Evolutionary conservation across 2,113 vertebrate genomes (phyloP).

Genomic region (Aegotheles bennettii): DNA sequence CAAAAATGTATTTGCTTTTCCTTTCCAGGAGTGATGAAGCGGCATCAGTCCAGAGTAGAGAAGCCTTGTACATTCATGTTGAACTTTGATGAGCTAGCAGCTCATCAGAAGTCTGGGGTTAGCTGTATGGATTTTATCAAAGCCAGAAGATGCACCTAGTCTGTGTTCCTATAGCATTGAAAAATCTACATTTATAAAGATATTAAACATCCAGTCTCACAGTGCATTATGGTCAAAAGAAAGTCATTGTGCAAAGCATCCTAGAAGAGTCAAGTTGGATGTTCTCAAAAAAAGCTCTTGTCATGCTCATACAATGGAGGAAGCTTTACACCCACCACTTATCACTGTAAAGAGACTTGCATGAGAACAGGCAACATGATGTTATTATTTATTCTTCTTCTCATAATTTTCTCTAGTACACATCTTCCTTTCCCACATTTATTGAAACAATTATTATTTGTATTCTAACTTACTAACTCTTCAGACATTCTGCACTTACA

Average conservation of each 20-base stretch:
- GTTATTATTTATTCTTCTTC: background rate
- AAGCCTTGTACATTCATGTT: background rate
- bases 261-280: background rate
- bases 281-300: background rate
- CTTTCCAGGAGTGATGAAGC: background rate
- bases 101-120: too few relatives aligned
- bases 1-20: background rate
- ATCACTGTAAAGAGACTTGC: background rate
- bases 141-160: background rate
- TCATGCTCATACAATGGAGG: background rate
- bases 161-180: background rate
- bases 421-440: background rate
- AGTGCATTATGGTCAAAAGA: background rate
- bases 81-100: background rate
- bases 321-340: background rate
- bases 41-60: background rate
- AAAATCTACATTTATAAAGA: background rate
- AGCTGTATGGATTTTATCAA: background rate
- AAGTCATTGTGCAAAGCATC: background rate
- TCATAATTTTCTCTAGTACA: background rate
- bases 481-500: background rate
- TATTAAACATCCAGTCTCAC: background rate
- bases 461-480: background rate
- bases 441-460: background rate
- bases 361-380: background rate